Conservation (phyloP, 2,113 vertebrate species). For the Hydrochoerus hydrochaeris region DNA sequence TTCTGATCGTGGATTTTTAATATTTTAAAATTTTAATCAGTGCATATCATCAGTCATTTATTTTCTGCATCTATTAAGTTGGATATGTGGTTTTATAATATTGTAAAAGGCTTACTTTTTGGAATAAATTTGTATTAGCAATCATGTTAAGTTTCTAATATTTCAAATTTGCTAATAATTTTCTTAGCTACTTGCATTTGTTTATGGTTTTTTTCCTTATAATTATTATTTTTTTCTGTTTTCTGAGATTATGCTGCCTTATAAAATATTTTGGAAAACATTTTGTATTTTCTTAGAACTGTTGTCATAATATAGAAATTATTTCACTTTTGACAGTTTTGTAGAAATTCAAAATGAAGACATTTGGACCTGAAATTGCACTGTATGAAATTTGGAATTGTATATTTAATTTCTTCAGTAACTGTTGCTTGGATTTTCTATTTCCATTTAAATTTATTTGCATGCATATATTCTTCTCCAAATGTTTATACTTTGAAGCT, state of each 20-base stretch:
- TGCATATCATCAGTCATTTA: neutral
- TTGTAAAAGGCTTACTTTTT: neutral
- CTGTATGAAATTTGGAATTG: neutral
- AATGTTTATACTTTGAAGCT: neutral
- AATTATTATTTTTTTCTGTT: neutral
- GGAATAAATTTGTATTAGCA: neutral
- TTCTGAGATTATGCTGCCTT: neutral
- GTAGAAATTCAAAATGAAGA: neutral
- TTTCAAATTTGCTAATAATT: neutral
- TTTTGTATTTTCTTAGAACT: neutral
- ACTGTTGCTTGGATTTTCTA: neutral
- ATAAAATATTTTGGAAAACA: neutral
- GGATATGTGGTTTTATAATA: neutral
- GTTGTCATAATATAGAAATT: neutral
- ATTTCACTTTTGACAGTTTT: conserved; percentile 20
- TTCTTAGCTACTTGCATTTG: neutral
- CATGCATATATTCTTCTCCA: neutral
- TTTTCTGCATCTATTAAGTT: neutral
- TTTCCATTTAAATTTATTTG: neutral
- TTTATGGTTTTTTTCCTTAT: neutral
- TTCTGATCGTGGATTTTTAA: neutral
- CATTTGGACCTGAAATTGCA: neutral
- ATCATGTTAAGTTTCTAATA: neutral
- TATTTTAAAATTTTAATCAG: neutral
- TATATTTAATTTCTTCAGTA: neutral